Evolutionary conservation across 2,113 vertebrate species (phyloP), one percentile per base, ranked within the genome.

Genomic region (Aegotheles bennettii): DNA sequence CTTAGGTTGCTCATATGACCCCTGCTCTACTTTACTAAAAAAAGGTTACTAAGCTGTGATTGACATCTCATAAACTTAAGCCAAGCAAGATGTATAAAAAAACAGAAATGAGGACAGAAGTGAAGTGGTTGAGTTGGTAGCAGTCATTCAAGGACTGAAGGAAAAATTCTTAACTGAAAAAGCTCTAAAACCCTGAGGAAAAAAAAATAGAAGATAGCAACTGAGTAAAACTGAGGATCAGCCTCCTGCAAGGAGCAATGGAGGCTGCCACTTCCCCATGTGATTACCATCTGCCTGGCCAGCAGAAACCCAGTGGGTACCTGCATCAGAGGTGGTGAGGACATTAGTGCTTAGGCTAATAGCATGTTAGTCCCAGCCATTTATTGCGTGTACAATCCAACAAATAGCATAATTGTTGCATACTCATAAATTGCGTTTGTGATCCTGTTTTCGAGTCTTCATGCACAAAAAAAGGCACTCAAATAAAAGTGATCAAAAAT

Each of bases 201-300:
- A 60, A 70, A 69, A 84, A 70, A 69, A 61, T 25, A 36, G 35
- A 95, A 86, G n/a, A 67, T 11, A 65, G 6, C 63, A 86, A 59
- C 60, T 78, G 26, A 51, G 60, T 35, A 70, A 60, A 92, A 56
- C 60, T 40, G 24, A 75, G 24, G 50, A 81, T 78, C 54, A 54
- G 31, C 42, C 28, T 50, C 6, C 36, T 74, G 29, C 38, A 74
- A 89, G 16, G 12, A 94, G 29, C 68, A 28, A 5, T 51, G 18
- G 29, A 59, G 38, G 28, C 59, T 81, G 60, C 13, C 36, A 47
- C 64, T 90, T 74, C 35, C 8, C 35, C 6, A 4, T 47, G 16
- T 50, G 76, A 94, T 90, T 93, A 36, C 45, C 59, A 86, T 96
- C 90, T 86, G 31, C 63, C 54, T 78, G 86, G 43, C 50, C 51